Percentiles rank a stretch among this genome's conserved stretches.
Conservation (phyloP, 2,113 vertebrate species). For the Antigone vipio region DNA sequence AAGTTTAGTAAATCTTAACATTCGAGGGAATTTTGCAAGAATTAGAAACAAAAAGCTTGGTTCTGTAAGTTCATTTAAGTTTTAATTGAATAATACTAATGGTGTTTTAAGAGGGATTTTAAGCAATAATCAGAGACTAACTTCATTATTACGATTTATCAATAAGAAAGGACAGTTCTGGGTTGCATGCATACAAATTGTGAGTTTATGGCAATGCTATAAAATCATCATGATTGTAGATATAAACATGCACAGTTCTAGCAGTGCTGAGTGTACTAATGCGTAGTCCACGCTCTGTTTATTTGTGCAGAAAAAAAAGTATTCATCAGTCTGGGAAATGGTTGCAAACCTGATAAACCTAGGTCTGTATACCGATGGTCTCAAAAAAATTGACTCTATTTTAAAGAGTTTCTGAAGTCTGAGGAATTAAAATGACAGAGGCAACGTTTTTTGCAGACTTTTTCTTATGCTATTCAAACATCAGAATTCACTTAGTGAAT, state of each 20-base stretch:
- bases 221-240: background rate
- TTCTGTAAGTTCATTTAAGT: background rate
- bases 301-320: background rate
- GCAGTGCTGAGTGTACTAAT: no score
- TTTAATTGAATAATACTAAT: background rate
- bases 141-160: background rate
- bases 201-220: background rate
- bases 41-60: background rate
- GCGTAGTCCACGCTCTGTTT: background rate
- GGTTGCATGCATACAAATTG: background rate
- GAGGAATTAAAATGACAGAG: slow-evolving; percentile 30
- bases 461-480: slow-evolving; percentile 50
- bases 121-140: background rate
- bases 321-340: background rate
- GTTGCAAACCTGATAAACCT: background rate
- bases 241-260: background rate
- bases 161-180: background rate
- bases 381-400: background rate
- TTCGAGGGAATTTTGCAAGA: background rate
- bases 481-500: slow-evolving; percentile 59
- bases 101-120: background rate
- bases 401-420: background rate
- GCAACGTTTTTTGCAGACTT: slow-evolving; percentile 33
- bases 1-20: background rate
- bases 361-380: background rate